Conservation (phyloP, 2,113 vertebrate species). For the Aythya baeri region DNA sequence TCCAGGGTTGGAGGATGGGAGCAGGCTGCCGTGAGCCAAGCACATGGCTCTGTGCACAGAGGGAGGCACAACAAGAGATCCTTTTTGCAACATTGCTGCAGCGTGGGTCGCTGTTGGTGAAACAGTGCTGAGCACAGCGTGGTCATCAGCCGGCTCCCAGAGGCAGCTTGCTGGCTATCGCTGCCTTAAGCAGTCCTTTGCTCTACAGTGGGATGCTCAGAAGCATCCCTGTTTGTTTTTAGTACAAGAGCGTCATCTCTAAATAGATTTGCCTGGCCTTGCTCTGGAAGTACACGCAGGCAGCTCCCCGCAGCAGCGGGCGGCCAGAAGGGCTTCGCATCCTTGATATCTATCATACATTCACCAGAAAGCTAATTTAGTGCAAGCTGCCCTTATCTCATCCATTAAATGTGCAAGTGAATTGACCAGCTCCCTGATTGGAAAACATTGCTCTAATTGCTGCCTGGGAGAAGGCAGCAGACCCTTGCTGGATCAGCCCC, state of each 20-base stretch:
- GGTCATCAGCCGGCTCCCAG: not conserved
- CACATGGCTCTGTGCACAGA: accelerated
- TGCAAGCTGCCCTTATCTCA: slow-evolving; percentile 28
- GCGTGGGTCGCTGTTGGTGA: not conserved
- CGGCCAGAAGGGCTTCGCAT: not conserved
- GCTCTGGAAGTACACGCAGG: not conserved
- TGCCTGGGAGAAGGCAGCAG: slow-evolving; percentile 6
- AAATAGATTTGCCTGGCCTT: not conserved
- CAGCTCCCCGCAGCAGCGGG: not conserved
- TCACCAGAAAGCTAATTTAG: slow-evolving; percentile 37
- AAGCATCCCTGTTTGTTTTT: not conserved
- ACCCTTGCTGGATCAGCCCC: not conserved
- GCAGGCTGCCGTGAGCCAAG: not conserved
- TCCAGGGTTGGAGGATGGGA: not conserved
- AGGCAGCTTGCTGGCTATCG: not conserved
- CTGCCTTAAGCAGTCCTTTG: not conserved
- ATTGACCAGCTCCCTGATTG: not conserved
- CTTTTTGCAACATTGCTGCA: not conserved
- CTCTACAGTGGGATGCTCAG: not conserved
- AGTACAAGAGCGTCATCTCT: not conserved
- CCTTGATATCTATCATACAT: not conserved
- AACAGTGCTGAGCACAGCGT: not conserved
- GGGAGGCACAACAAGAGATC: not conserved
- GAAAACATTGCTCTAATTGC: not conserved
- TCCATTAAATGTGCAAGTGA: slow-evolving; percentile 31